Evolutionary conservation across 2,888 invertebrate species (phyloP).

Genomic region (Drosophila mercatorum): DNA sequence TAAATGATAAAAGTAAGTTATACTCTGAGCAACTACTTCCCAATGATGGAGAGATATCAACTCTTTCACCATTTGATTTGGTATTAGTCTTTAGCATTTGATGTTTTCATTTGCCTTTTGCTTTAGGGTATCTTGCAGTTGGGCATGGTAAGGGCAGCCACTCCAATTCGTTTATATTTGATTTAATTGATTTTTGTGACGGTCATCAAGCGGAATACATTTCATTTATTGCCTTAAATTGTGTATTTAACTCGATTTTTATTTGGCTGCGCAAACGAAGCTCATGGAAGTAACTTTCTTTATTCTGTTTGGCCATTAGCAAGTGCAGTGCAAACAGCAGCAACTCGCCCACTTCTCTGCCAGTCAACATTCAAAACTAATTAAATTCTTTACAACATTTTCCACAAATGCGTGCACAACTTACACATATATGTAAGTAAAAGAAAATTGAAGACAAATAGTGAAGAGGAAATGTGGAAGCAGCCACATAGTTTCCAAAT

Average conservation of each 20-base stretch:
- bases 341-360: slow-evolving; percentile 18
- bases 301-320: slow-evolving; percentile 25
- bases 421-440: slow-evolving; percentile 17
- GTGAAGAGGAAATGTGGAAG: slow-evolving; percentile 21
- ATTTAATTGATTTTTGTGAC: slow-evolving; percentile 45
- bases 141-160: neutral
- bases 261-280: slow-evolving; percentile 25
- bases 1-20: too few relatives aligned
- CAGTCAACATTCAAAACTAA: slow-evolving; percentile 63
- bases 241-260: slow-evolving; percentile 52
- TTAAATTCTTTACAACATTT: slow-evolving; percentile 65
- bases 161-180: slow-evolving; percentile 13
- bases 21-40: too few relatives aligned
- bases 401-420: slow-evolving; percentile 23
- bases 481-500: slow-evolving; percentile 66
- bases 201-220: slow-evolving; percentile 34
- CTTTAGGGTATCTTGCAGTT: neutral
- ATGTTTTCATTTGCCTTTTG: too few relatives aligned
- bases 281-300: slow-evolving; percentile 27
- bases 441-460: slow-evolving; percentile 43
- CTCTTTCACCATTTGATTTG: neutral
- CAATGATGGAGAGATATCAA: too few relatives aligned
- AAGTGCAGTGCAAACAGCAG: slow-evolving; percentile 51
- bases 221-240: slow-evolving; percentile 53
- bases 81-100: neutral